A percentile compares a stretch with the other conserved stretches of the same genome.
phyloP scores from a whole-genome alignment of 2,113 vertebrate species.

The Corynorhinus townsendii region DNA sequence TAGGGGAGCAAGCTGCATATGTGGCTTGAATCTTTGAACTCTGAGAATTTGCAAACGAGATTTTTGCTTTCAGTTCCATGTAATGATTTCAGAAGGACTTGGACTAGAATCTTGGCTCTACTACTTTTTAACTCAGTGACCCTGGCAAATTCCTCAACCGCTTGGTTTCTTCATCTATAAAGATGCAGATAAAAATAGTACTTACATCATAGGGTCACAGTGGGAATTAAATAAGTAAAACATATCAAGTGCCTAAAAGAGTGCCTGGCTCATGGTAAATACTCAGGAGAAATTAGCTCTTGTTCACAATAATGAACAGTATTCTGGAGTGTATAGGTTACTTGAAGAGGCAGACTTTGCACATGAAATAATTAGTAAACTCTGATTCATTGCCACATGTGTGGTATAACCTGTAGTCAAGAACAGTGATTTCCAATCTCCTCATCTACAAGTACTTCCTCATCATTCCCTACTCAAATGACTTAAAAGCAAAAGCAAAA shows the following conservation, averaged over 20 bases:
- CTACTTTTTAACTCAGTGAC: background rate
- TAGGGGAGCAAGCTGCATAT: background rate
- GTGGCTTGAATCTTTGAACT: background rate
- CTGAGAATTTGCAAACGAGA: background rate
- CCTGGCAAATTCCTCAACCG: background rate
- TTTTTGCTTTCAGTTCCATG: background rate
- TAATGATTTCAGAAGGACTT: background rate
- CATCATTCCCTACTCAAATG: background rate
- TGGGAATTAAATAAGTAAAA: background rate
- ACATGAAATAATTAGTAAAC: background rate
- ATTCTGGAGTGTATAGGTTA: background rate
- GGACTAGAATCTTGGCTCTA: background rate
- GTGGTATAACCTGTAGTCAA: background rate
- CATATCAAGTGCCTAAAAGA: background rate
- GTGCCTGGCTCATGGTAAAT: background rate
- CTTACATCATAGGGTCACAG: background rate
- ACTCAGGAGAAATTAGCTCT: background rate
- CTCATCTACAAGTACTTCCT: background rate
- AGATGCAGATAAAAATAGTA: background rate
- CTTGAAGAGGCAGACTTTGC: background rate
- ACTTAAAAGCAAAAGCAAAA: background rate
- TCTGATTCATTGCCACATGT: background rate
- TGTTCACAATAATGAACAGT: background rate
- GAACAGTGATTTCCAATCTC: background rate
- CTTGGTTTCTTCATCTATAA: background rate